phyloP scores from a whole-genome alignment of 1,140 invertebrate species.

The Andricus grossulariae region DNA sequence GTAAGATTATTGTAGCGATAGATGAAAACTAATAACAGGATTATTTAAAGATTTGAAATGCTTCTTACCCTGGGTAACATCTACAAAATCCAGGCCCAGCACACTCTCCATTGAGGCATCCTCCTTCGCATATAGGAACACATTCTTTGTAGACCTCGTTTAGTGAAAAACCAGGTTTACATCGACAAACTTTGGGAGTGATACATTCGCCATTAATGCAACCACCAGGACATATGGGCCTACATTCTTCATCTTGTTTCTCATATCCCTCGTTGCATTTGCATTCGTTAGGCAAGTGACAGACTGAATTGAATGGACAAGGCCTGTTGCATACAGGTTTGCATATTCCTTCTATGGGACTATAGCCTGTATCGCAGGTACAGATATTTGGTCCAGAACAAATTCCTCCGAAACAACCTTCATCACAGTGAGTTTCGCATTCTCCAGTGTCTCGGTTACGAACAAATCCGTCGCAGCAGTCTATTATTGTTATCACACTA shows the following conservation, averaged over 20 bases:
- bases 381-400: conserved; percentile 67
- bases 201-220: conserved; percentile 75
- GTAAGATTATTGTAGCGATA: not conserved
- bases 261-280: conserved; percentile 68
- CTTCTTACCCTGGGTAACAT: conserved; percentile 63
- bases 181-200: conserved; percentile 76
- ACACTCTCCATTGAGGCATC: conserved; percentile 67
- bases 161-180: conserved; percentile 78
- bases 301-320: conserved; percentile 68
- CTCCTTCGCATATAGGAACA: conserved; percentile 65
- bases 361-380: conserved; percentile 65
- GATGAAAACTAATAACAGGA: not conserved
- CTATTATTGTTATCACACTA: conserved; percentile 64
- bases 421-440: conserved; percentile 69
- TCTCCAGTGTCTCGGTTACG: conserved; percentile 55
- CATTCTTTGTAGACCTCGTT: conserved; percentile 60
- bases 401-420: conserved; percentile 69
- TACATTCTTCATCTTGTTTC: conserved; percentile 60
- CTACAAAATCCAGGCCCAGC: conserved; percentile 65
- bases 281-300: conserved; percentile 69
- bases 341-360: conserved; percentile 59
- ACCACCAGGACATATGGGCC: conserved; percentile 66
- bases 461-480: conserved; percentile 70
- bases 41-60: conserved; percentile 8
- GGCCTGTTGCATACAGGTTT: conserved; percentile 62